Conservation (phyloP, 64 coral and sea anemone species). For the Astreopora myriophthalma region DNA sequence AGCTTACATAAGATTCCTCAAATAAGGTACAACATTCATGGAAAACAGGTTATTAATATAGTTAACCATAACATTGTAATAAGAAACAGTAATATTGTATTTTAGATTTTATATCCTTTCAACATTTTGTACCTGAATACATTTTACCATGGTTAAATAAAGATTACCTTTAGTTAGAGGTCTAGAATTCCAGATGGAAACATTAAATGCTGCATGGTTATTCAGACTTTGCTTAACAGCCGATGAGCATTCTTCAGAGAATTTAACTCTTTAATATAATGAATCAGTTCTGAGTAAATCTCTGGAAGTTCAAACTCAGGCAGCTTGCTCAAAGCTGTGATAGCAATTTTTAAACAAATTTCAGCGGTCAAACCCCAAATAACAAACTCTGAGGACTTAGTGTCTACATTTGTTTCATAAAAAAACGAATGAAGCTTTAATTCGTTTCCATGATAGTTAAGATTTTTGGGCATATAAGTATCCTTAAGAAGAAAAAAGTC, state of each 20-base stretch:
- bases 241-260: not conserved
- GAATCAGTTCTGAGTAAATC: not conserved
- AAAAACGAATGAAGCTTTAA: constrained; percentile 47
- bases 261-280: not conserved
- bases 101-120: too few relatives aligned
- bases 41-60: too few relatives aligned
- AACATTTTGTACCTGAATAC: too few relatives aligned
- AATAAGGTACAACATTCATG: too few relatives aligned
- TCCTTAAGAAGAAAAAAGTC: constrained; percentile 72
- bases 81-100: too few relatives aligned
- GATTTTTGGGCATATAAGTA: not conserved
- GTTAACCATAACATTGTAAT: too few relatives aligned
- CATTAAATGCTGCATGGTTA: too few relatives aligned
- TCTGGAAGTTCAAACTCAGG: constrained; percentile 70
- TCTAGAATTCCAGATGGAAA: too few relatives aligned
- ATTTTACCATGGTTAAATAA: too few relatives aligned
- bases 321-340: constrained; percentile 56
- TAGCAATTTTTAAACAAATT: constrained; percentile 72
- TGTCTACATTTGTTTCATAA: not conserved
- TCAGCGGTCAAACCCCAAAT: constrained; percentile 86
- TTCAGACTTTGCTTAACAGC: not conserved
- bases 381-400: not conserved
- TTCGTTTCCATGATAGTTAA: not conserved
- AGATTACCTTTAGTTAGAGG: too few relatives aligned
- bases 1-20: too few relatives aligned